phyloP scores from a whole-genome alignment of 1,140 invertebrate genomes.

The Zophobas atratus region DNA sequence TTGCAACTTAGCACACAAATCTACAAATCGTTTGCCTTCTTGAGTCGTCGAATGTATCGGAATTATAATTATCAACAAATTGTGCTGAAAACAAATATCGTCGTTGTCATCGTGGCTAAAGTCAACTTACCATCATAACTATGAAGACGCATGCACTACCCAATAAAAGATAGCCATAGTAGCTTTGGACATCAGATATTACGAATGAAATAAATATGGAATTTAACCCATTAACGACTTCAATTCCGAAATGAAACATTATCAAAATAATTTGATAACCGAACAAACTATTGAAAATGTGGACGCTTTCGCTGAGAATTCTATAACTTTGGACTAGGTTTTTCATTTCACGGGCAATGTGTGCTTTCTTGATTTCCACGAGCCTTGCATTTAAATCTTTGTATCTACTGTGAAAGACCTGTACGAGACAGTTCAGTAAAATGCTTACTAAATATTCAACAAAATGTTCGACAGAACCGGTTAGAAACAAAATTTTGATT shows the following conservation, averaged over 20 bases:
- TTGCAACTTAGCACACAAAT: not conserved
- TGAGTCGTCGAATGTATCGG: not conserved
- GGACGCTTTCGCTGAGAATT: conserved; percentile 6
- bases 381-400: too few species aligned
- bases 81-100: not conserved
- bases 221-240: not conserved
- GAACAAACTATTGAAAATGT: conserved; percentile 1
- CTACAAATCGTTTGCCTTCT: not conserved
- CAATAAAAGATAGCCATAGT: not conserved
- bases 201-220: not conserved
- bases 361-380: not conserved
- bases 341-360: not conserved
- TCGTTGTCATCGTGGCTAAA: too few species aligned
- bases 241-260: conserved; percentile 12
- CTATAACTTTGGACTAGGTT: not conserved
- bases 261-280: conserved; percentile 6
- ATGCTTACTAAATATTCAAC: too few species aligned
- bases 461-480: too few species aligned
- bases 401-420: too few species aligned
- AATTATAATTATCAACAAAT: not conserved
- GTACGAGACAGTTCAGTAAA: too few species aligned
- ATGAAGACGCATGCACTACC: not conserved
- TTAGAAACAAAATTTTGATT: too few species aligned
- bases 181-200: not conserved
- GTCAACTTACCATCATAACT: not conserved